Evolutionary conservation across 2,888 invertebrate genomes (phyloP).

Genomic region (Timema cristinae): DNA sequence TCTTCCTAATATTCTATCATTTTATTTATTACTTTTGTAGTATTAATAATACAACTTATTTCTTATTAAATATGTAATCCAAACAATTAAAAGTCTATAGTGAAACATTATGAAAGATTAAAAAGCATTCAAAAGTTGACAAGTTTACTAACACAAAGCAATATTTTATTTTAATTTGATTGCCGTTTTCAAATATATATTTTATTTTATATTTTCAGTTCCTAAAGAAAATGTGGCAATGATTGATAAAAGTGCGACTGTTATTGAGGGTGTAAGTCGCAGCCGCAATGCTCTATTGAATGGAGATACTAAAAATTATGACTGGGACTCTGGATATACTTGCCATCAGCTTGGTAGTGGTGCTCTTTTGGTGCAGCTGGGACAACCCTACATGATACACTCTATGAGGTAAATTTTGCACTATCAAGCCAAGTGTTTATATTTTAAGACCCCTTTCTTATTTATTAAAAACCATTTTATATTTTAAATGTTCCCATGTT

Average conservation of each 20-base stretch:
- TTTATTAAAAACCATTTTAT: not conserved
- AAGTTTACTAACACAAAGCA: not conserved
- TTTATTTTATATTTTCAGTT: constrained; percentile 53
- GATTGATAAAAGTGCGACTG: constrained; percentile 81
- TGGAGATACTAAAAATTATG: constrained; percentile 91
- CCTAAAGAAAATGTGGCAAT: constrained; percentile 92
- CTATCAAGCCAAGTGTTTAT: not conserved
- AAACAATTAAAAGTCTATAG: not conserved
- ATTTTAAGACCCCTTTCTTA: not conserved
- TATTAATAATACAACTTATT: too few relatives aligned
- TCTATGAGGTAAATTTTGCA: constrained; percentile 65
- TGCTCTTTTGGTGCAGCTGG: constrained; percentile 90
- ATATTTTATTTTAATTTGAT: not conserved
- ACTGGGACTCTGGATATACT: constrained; percentile 98
- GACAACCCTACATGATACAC: constrained; percentile 90
- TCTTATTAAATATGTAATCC: not conserved
- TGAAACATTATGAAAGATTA: not conserved
- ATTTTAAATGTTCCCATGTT: too few relatives aligned
- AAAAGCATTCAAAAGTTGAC: not conserved
- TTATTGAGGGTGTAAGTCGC: constrained; percentile 93
- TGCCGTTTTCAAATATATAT: constrained; percentile 17
- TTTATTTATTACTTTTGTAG: too few relatives aligned
- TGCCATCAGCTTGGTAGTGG: constrained; percentile 96
- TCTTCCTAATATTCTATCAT: too few relatives aligned
- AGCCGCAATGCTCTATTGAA: constrained; percentile 92